These are phyloP conservation scores for Oryzias melastigma DNA, from an alignment of 2,113 vertebrate species.

Conservation along the genomic window DNA sequence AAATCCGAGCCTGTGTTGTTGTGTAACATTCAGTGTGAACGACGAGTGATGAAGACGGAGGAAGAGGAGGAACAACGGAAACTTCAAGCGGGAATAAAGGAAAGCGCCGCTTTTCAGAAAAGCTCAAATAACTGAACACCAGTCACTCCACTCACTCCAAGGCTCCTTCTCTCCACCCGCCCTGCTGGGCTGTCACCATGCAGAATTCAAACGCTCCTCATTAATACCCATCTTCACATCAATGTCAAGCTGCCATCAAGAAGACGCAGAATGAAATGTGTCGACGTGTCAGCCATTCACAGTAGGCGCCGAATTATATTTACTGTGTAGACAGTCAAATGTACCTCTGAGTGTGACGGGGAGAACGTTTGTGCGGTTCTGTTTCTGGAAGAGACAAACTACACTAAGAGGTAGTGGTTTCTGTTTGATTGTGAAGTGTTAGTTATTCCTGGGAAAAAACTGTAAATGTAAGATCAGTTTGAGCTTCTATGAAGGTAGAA, in stretches of 20 bases:
- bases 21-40: slow-evolving; percentile 15
- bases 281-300: not conserved
- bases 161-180: slow-evolving; percentile 12
- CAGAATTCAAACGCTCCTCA: slow-evolving; percentile 34
- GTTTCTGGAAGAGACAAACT: not conserved
- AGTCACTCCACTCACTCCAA: not conserved
- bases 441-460: too few relatives aligned
- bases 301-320: not conserved
- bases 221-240: slow-evolving; percentile 38
- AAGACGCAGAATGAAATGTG: not conserved
- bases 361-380: not conserved
- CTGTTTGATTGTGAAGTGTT: too few relatives aligned
- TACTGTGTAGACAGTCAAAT: not conserved
- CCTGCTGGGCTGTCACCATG: slow-evolving; percentile 44
- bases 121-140: slow-evolving; percentile 1
- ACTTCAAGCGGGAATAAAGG: slow-evolving; percentile 6
- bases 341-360: not conserved
- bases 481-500: not conserved
- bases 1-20: too few relatives aligned
- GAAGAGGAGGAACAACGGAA: not conserved
- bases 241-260: slow-evolving; percentile 16
- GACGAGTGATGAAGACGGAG: not conserved
- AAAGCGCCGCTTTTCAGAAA: slow-evolving; percentile 1
- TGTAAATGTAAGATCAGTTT: too few relatives aligned
- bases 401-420: not conserved